Conservation (phyloP, 2,113 vertebrate genomes). For the Chaenocephalus aceratus region DNA sequence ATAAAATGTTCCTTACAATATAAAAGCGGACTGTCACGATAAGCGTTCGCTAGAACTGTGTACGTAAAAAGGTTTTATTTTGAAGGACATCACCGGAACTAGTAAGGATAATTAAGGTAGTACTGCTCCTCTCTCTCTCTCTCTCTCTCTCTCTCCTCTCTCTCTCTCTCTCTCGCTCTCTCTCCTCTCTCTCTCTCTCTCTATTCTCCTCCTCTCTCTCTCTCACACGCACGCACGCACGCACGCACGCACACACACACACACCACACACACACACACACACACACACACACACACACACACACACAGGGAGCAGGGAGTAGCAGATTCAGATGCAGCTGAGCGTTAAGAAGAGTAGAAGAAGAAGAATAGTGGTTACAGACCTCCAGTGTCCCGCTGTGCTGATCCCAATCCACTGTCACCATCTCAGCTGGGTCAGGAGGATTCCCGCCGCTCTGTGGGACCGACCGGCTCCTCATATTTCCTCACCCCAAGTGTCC, state of each 20-base stretch:
- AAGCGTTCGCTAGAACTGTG: rapidly evolving
- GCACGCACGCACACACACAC: no score
- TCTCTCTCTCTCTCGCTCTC: conserved; percentile 6
- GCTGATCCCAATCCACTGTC: neutral
- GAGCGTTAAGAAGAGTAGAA: neutral
- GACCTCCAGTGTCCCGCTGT: conserved; percentile 10
- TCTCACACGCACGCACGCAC: no score
- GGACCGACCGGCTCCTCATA: conserved; percentile 3
- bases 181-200: conserved; percentile 14
- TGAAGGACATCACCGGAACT: neutral
- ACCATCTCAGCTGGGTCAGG: conserved; percentile 9
- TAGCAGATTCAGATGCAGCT: neutral
- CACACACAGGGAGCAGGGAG: conserved; percentile 4
- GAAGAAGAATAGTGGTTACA: conserved; percentile 13
- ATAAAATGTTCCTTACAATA: conserved; percentile 14
- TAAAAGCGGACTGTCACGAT: neutral
- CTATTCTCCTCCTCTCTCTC: no score
- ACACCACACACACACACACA: no score
- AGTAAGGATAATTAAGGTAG: rapidly evolving
- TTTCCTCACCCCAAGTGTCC: conserved; percentile 65
- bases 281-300: no score
- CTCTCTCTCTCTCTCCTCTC: neutral
- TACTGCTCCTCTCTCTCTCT: neutral
- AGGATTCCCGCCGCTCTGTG: conserved; percentile 7
- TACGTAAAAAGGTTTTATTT: conserved; percentile 3